A percentile compares a stretch with the other conserved stretches of the same genome.
Conservation (phyloP, 2,113 vertebrate species). For the Pituophis catenifer region DNA sequence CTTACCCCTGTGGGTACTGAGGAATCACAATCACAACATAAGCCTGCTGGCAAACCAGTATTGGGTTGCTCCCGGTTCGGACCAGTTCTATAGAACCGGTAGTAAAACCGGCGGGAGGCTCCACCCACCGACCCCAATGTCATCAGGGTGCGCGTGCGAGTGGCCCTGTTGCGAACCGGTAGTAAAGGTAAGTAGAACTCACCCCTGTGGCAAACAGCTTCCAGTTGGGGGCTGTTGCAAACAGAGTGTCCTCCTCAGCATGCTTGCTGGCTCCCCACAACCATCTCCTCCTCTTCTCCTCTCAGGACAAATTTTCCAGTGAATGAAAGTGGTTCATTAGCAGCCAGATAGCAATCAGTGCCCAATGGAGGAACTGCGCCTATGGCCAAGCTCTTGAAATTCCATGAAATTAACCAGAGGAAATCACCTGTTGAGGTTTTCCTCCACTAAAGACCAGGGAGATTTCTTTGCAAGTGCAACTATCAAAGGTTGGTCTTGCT, state of each 20-base stretch:
- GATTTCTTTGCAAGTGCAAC: background rate
- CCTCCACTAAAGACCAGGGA: background rate
- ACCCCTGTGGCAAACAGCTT: background rate
- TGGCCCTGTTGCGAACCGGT: no score
- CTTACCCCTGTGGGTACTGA: no score
- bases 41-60: background rate
- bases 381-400: conserved; percentile 6
- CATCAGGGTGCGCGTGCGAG: no score
- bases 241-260: background rate
- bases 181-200: no score
- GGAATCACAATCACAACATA: background rate
- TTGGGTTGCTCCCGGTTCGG: no score
- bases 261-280: background rate
- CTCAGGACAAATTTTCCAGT: conserved; percentile 5
- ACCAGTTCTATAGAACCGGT: no score
- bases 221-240: background rate
- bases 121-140: no score
- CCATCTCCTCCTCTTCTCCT: background rate
- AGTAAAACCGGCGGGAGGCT: no score
- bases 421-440: background rate
- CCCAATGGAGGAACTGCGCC: conserved; percentile 1
- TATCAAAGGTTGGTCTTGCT: background rate
- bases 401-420: conserved; percentile 1
- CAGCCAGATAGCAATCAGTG: conserved; percentile 16
- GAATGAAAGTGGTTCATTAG: conserved; percentile 5